Conservation (phyloP, 2,888 invertebrate species). For the Proisotoma minuta region DNA sequence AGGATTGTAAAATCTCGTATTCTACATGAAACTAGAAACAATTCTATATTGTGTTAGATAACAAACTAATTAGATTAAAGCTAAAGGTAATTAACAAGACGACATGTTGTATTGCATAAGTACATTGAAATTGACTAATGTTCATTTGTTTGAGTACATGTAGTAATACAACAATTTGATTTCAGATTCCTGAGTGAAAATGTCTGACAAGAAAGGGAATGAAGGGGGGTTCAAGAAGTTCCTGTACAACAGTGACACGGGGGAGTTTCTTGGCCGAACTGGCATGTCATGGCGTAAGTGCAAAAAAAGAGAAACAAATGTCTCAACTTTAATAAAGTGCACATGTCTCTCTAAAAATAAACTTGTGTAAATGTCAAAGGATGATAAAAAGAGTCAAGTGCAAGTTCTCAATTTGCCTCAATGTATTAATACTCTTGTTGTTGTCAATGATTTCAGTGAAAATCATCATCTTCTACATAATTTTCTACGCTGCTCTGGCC, state of each 20-base stretch:
- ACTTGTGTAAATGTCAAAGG: conserved; percentile 59
- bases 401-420: neutral
- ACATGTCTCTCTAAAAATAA: conserved; percentile 2
- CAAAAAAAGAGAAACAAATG: neutral
- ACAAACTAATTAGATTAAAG: too few relatives aligned
- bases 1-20: too few relatives aligned
- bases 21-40: too few relatives aligned
- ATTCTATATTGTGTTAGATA: too few relatives aligned
- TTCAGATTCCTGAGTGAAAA: conserved; percentile 18
- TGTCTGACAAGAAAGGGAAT: conserved; percentile 33
- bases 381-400: conserved; percentile 10
- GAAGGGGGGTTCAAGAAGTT: conserved; percentile 54
- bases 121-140: neutral
- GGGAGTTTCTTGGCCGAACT: conserved; percentile 84
- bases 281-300: conserved; percentile 92
- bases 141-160: neutral
- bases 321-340: conserved; percentile 3
- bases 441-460: conserved; percentile 70
- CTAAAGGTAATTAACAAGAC: too few relatives aligned
- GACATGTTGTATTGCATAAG: neutral
- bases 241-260: conserved; percentile 87
- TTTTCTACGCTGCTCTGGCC: conserved; percentile 86
- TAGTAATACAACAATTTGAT: neutral
- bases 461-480: conserved; percentile 90
- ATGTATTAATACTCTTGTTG: too few relatives aligned